Conservation (phyloP, 2,113 vertebrate genomes). For the Solea solea region DNA sequence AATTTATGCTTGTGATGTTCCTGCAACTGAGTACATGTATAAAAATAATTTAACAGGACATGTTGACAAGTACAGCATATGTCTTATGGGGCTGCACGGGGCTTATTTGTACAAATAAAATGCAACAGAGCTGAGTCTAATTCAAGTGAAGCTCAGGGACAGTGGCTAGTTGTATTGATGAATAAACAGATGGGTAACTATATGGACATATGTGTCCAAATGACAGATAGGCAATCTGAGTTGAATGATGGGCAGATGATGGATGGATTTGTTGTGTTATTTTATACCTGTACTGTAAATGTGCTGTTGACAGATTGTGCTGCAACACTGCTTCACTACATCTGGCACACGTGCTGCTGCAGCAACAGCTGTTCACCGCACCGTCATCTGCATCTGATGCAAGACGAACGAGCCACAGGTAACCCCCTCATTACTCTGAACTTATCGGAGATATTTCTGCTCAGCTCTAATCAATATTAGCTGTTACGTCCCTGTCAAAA, state of each 20-base stretch:
- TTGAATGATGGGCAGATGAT: constrained; percentile 15
- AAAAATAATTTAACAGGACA: constrained; percentile 36
- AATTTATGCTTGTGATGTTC: constrained; percentile 22
- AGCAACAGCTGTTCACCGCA: constrained; percentile 49
- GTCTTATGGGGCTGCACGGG: constrained; percentile 14
- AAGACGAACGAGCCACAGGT: constrained; percentile 36
- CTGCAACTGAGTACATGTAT: neutral
- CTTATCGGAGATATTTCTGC: constrained; percentile 1
- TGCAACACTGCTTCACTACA: constrained; percentile 20
- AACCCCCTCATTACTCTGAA: constrained; percentile 27
- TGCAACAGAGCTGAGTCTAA: constrained; percentile 6
- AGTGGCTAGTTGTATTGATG: neutral
- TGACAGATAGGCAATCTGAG: neutral
- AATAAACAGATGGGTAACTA: constrained; percentile 24
- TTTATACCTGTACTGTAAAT: neutral
- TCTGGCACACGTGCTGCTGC: constrained; percentile 22
- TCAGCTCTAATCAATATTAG: constrained; percentile 16
- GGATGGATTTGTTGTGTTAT: constrained; percentile 7
- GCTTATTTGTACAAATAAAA: constrained; percentile 15
- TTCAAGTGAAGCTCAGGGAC: constrained; percentile 11
- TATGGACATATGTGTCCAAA: constrained; percentile 17
- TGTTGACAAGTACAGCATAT: constrained; percentile 24
- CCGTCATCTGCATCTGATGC: constrained; percentile 34
- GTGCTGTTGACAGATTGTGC: constrained; percentile 18
- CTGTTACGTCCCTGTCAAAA: constrained; percentile 6